phyloP scores from a whole-genome alignment of 2,797 vertebrate genomes.

The Todus mexicanus region DNA sequence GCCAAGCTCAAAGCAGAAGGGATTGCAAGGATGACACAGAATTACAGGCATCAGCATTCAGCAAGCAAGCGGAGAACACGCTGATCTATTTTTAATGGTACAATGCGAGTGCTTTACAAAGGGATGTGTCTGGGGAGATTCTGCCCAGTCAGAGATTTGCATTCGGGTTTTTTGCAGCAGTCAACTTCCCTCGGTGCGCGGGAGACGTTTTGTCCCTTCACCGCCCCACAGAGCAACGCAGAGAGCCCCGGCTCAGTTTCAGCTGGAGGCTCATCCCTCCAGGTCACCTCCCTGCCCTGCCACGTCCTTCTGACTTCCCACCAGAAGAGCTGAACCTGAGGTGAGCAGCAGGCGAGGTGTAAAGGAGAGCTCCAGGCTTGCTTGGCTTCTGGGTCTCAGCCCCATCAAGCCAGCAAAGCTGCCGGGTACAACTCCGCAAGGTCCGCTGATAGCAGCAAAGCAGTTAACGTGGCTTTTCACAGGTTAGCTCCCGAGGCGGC shows the following conservation, averaged over 20 bases:
- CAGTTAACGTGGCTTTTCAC: background rate
- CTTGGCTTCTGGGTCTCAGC: background rate
- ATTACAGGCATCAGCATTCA: constrained; percentile 47
- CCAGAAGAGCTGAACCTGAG: background rate
- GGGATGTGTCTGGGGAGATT: constrained; percentile 50
- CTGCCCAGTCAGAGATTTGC: constrained; percentile 60
- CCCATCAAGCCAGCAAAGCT: background rate
- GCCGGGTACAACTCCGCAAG: background rate
- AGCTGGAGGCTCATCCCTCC: background rate
- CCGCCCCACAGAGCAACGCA: background rate
- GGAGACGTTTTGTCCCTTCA: background rate
- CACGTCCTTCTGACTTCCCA: background rate
- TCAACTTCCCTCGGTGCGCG: background rate
- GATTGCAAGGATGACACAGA: constrained; percentile 41
- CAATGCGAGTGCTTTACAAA: constrained; percentile 54
- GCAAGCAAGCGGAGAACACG: background rate
- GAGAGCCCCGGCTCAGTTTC: background rate
- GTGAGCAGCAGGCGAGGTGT: background rate
- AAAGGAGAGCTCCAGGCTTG: background rate
- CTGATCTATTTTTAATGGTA: constrained; percentile 58
- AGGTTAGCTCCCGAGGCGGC: background rate
- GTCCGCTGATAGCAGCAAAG: background rate
- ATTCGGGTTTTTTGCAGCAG: background rate
- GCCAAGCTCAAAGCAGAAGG: constrained; percentile 35
- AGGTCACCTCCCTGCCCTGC: background rate